Evolutionary conservation across 2,113 vertebrate genomes (phyloP).

Genomic region (Seriola aureovittata): DNA sequence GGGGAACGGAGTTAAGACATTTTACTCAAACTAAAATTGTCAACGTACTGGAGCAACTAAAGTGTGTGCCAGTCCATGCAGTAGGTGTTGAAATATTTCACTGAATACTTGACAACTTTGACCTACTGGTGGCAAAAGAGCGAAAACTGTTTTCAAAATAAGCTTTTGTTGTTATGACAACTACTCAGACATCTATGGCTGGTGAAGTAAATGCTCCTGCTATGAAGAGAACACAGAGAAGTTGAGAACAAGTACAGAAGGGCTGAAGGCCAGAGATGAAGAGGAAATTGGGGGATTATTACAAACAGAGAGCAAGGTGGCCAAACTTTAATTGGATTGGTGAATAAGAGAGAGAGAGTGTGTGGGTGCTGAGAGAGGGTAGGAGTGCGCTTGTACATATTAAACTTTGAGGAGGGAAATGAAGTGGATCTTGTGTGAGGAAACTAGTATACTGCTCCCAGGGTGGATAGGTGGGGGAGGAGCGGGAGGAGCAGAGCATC

Average conservation of each 20-base stretch:
- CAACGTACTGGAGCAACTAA: background rate
- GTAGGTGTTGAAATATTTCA: background rate
- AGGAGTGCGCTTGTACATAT: conserved; percentile 55
- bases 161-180: background rate
- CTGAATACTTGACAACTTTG: background rate
- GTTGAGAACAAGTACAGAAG: background rate
- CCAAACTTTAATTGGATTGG: conserved; percentile 62
- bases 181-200: background rate
- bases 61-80: too few species aligned
- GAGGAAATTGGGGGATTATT: conserved; percentile 61
- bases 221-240: background rate
- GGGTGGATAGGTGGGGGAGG: conserved; percentile 22
- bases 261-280: conserved; percentile 38
- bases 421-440: conserved; percentile 37
- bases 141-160: background rate
- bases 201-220: background rate
- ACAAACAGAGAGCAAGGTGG: conserved; percentile 35
- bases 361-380: background rate
- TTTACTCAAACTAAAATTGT: too few species aligned
- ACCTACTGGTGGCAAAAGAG: background rate
- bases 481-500: conserved; percentile 18
- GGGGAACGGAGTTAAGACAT: too few species aligned
- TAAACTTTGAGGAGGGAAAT: conserved; percentile 60
- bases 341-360: conserved; percentile 29
- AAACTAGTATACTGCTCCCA: conserved; percentile 23